Conservation (phyloP, 92 coral and sea anemone genomes). For the Desmophyllum pertusum region DNA sequence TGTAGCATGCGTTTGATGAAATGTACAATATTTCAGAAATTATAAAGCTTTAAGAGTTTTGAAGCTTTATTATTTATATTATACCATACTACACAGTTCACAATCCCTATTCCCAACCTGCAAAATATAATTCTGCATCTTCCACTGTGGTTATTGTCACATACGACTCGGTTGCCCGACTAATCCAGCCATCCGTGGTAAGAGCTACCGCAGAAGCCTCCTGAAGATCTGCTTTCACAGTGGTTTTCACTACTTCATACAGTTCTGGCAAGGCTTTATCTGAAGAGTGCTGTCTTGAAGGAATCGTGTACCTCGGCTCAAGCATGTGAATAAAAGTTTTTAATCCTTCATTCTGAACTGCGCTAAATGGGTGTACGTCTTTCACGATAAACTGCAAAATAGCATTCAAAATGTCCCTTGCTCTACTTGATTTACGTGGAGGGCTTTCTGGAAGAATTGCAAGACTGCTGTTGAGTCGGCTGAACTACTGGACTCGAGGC, state of each 20-base stretch:
- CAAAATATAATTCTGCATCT: no score
- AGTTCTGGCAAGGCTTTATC: constrained; percentile 53
- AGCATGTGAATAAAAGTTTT: constrained; percentile 32
- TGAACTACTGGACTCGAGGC: background rate
- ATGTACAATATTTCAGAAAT: no score
- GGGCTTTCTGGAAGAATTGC: background rate
- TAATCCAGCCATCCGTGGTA: constrained; percentile 69
- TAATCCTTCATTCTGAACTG: constrained; percentile 51
- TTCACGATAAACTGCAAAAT: constrained; percentile 17
- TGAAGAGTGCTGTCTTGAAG: constrained; percentile 51
- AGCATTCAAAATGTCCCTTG: constrained; percentile 8
- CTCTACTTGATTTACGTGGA: constrained; percentile 16
- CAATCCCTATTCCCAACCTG: no score
- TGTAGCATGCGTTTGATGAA: no score
- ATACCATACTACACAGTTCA: no score
- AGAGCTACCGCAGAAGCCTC: constrained; percentile 56
- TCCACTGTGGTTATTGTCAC: constrained; percentile 45
- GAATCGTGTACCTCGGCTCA: constrained; percentile 47
- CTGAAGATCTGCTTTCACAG: constrained; percentile 26
- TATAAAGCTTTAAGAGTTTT: no score
- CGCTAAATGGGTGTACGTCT: constrained; percentile 36
- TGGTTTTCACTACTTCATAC: constrained; percentile 34
- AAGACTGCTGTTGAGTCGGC: background rate
- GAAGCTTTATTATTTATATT: no score
- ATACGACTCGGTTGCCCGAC: constrained; percentile 57